phyloP scores from a whole-genome alignment of 2,888 invertebrate genomes.

The Synanthedon vespiformis region DNA sequence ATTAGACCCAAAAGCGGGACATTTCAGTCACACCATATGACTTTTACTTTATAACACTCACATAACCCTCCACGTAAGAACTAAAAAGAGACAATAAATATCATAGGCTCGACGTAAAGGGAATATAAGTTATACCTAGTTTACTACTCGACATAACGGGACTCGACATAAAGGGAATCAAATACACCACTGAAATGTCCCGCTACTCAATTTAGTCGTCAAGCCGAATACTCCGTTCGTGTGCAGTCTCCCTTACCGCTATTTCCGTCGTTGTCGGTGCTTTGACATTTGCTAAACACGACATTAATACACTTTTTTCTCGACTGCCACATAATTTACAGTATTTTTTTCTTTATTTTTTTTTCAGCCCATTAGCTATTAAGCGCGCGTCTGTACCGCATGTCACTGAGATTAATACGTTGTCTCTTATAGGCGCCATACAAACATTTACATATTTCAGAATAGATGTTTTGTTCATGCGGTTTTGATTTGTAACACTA shows the following conservation, averaged over 20 bases:
- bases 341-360: constrained; percentile 43
- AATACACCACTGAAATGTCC: too few species aligned
- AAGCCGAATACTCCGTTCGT: constrained; percentile 5
- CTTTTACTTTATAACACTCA: too few species aligned
- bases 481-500: neutral
- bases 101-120: too few species aligned
- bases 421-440: constrained; percentile 31
- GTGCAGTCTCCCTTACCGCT: constrained; percentile 34
- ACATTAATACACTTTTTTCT: constrained; percentile 66
- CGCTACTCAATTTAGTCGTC: too few species aligned
- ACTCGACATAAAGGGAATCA: too few species aligned
- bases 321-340: constrained; percentile 63
- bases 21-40: too few species aligned
- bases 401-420: constrained; percentile 57
- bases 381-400: constrained; percentile 39
- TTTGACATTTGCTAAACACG: constrained; percentile 66
- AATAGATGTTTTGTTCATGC: neutral
- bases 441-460: neutral
- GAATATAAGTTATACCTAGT: too few species aligned
- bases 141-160: too few species aligned
- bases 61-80: too few species aligned
- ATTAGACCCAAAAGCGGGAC: too few species aligned
- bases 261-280: constrained; percentile 54
- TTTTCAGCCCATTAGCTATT: constrained; percentile 65
- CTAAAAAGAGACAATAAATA: too few species aligned